A percentile compares a stretch with the other conserved stretches of the same genome.
phyloP scores from a whole-genome alignment of 2,113 vertebrate genomes.

The Prionailurus viverrinus region DNA sequence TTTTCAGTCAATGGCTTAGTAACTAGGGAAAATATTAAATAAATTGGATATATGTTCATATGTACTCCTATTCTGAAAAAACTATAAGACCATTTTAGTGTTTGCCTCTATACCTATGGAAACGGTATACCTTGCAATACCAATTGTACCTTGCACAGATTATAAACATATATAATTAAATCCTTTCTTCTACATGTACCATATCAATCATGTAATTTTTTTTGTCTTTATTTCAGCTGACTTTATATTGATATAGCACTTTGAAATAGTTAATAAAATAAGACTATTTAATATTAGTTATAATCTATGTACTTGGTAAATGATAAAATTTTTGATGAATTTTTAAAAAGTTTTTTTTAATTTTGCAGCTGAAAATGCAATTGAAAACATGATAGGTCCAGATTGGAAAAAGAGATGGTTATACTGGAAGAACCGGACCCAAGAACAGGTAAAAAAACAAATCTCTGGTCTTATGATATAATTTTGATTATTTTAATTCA shows the following conservation, averaged over 20 bases:
- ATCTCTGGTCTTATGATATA: not conserved
- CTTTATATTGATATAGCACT: not conserved
- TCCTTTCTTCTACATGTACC: not conserved
- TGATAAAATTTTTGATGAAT: slow-evolving; percentile 29
- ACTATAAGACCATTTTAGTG: not conserved
- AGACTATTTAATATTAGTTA: not conserved
- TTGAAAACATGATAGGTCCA: slow-evolving; percentile 97
- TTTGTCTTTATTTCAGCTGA: slow-evolving; percentile 44
- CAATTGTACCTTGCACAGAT: not conserved
- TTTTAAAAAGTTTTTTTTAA: not conserved
- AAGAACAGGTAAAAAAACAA: slow-evolving; percentile 93
- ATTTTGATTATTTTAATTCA: slow-evolving; percentile 36
- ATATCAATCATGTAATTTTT: not conserved
- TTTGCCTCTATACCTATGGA: not conserved
- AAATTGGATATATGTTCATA: not conserved
- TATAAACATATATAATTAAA: slow-evolving; percentile 14
- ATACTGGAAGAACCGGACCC: slow-evolving; percentile 92
- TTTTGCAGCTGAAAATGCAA: slow-evolving; percentile 93
- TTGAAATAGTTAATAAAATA: slow-evolving; percentile 34
- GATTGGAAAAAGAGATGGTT: slow-evolving; percentile 98
- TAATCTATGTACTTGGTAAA: not conserved
- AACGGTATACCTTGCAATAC: not conserved
- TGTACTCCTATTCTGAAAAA: slow-evolving; percentile 16
- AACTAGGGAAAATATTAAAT: slow-evolving; percentile 16
- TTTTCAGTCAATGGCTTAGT: slow-evolving; percentile 3